Evolutionary conservation across 2,113 vertebrate species (phyloP), one percentile per base, ranked within the genome.

Genomic region (Triplophysa tibetana): DNA sequence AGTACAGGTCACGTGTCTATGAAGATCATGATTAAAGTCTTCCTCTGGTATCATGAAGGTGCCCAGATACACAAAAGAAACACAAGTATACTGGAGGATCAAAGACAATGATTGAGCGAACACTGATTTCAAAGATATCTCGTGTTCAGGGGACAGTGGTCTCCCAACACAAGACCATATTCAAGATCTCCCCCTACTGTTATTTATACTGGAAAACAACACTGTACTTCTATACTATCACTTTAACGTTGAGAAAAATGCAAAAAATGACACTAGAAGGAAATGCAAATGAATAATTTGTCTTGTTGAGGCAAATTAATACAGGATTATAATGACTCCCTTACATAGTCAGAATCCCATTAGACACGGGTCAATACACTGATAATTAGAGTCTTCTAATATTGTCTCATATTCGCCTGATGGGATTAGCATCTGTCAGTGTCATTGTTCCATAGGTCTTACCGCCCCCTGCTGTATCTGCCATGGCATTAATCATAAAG

Each of bases 301-400:
- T 41, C 24, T 54, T 24, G 8, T 17, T 41, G 68, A 48, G 68
- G 58, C 33, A 52, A 86, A 86, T 54, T 82, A 41, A 64, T 86
- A 84, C 50, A 48, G 58, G 67, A 82, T 87, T 82, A 88, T 81
- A 73, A 81, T 89, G 85, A 86, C 85, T 82, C 79, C 83, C 66
- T 87, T 70, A 45, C 86, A 88, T 84, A 85, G 83, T 84, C 78
- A 67, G 85, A 88, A 90, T 89, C 87, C 84, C 82, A 88, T 90
- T 89, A 90, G 85, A 80, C 16, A 86, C 24, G 81, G 85, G 77
- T 87, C 85, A 45, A 48, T 91, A 63, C 86, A 88, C 33, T 89
- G 70, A 85, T 84, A 89, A 90, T 87, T 81, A 84, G 70, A 81
- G 85, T 89, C 88, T 81, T 83, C 83, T 77, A 29, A 29, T 29